Evolutionary conservation across 2,888 invertebrate species (phyloP).

Genomic region (Mimumesa dahlbomi): DNA sequence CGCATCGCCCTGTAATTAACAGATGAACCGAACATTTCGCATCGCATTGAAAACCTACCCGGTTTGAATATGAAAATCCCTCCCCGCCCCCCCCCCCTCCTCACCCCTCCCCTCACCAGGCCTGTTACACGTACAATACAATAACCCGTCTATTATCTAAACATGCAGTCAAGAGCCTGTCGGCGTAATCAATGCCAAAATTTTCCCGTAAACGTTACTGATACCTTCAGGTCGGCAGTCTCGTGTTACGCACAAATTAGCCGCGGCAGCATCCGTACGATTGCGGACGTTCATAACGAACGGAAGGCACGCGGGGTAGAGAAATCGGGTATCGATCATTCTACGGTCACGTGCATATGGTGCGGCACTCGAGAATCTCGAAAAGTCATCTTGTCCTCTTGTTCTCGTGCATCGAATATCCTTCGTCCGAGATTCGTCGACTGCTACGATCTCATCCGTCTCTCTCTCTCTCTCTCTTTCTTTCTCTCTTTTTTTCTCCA

Average conservation of each 20-base stretch:
- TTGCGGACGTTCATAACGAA: conserved; percentile 33
- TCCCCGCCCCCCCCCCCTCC: too few species aligned
- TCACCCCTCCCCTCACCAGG: too few species aligned
- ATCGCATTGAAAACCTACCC: too few species aligned
- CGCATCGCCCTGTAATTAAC: too few species aligned
- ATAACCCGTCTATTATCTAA: conserved; percentile 59
- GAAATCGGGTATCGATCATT: conserved; percentile 48
- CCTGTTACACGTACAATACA: conserved; percentile 50
- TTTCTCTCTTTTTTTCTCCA: too few species aligned
- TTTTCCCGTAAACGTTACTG: conserved; percentile 45
- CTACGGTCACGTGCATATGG: not conserved
- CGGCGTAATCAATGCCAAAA: conserved; percentile 53
- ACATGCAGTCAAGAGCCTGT: conserved; percentile 51
- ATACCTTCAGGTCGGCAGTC: conserved; percentile 41
- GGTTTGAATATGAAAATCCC: too few species aligned
- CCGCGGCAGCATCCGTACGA: conserved; percentile 24
- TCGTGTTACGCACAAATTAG: conserved; percentile 57
- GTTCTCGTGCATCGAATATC: conserved; percentile 15
- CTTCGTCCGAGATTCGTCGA: conserved; percentile 14
- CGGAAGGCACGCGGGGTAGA: conserved; percentile 14
- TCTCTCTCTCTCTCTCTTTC: too few species aligned
- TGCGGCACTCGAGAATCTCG: conserved; percentile 23
- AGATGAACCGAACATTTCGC: too few species aligned
- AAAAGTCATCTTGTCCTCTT: conserved; percentile 9
- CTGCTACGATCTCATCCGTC: not conserved